Conservation (phyloP, 2,797 vertebrate genomes). For the Myotis myotis region DNA sequence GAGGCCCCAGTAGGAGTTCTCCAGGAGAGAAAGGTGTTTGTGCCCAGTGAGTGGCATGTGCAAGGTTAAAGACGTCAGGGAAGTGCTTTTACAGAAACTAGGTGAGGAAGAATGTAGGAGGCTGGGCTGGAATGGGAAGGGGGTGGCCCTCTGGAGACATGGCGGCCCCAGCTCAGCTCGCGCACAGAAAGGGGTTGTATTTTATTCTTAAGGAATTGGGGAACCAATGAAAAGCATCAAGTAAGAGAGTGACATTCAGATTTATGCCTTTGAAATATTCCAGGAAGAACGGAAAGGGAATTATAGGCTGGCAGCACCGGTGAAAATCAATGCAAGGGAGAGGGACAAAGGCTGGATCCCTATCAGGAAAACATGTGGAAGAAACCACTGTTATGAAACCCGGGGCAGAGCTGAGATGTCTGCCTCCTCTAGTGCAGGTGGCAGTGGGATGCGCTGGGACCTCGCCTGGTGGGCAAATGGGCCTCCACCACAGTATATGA, state of each 20-base stretch:
- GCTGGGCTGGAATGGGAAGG: too few relatives aligned
- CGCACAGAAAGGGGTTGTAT: not conserved
- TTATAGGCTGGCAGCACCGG: not conserved
- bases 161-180: not conserved
- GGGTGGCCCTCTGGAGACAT: not conserved
- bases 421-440: not conserved
- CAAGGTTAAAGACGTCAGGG: not conserved
- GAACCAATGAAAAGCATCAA: not conserved
- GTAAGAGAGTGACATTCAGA: not conserved
- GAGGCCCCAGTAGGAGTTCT: not conserved
- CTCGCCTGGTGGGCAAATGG: not conserved
- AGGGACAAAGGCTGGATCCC: not conserved
- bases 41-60: not conserved
- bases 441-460: not conserved
- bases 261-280: not conserved
- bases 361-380: not conserved
- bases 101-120: not conserved
- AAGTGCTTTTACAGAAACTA: not conserved
- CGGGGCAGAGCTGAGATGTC: not conserved
- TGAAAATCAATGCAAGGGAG: not conserved
- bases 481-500: not conserved
- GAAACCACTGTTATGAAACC: not conserved
- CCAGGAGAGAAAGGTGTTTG: not conserved
- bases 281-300: not conserved
- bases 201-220: not conserved